These are phyloP conservation scores for Ciona savignyi DNA, from an alignment of 23 tunicate genomes.

Conservation along the genomic window DNA sequence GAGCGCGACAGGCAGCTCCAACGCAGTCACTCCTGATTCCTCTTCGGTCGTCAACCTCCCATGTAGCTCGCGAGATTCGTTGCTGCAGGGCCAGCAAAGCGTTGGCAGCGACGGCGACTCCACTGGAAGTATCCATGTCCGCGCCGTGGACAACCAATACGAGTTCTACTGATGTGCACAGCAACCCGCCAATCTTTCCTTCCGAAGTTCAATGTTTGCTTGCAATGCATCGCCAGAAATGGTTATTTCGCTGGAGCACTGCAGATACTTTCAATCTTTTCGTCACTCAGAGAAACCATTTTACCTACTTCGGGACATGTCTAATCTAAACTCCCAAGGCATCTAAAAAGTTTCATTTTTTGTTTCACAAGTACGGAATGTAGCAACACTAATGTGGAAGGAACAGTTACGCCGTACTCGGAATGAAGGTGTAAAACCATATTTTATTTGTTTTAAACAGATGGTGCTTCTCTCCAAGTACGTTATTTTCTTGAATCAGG, in stretches of 20 bases:
- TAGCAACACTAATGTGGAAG: no score
- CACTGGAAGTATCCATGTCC: conserved; percentile 1
- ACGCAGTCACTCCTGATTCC: not conserved
- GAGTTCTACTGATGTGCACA: conserved; percentile 17
- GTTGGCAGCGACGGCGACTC: not conserved
- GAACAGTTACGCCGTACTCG: no score
- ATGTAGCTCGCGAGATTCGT: not conserved
- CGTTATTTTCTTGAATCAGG: not conserved
- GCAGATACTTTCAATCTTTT: no score
- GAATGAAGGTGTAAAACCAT: no score
- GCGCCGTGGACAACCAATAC: conserved; percentile 44
- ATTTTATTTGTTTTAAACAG: not conserved
- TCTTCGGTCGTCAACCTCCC: not conserved
- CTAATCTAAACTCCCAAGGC: no score
- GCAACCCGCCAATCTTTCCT: not conserved
- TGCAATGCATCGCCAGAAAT: no score
- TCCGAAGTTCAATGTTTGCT: not conserved
- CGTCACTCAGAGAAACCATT: not conserved
- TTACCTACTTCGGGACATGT: not conserved
- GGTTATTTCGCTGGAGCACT: no score
- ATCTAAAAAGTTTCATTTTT: no score
- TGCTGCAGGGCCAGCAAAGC: not conserved
- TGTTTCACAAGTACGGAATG: no score
- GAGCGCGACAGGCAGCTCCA: not conserved
- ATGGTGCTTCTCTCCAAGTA: not conserved